Evolutionary conservation across 2,888 invertebrate species (phyloP).

Genomic region (Stenoptilia bipunctidactyla): DNA sequence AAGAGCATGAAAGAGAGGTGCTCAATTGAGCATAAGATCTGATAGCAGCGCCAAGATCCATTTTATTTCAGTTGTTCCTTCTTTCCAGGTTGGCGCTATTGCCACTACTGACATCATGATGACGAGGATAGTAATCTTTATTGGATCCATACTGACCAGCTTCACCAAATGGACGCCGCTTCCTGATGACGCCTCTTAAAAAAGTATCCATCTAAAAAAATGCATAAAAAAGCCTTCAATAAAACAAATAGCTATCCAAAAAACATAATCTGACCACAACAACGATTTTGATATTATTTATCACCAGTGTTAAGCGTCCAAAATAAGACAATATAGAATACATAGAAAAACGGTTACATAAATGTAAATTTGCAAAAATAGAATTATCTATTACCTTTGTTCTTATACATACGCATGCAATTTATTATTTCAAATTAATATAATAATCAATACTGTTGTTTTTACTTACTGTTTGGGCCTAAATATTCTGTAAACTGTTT

Average conservation of each 20-base stretch:
- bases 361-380: constrained; percentile 1
- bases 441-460: background rate
- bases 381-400: constrained; percentile 1
- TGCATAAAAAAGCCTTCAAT: constrained; percentile 1
- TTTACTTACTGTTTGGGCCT: constrained; percentile 2
- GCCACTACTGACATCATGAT: constrained; percentile 5
- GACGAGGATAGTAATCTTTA: constrained; percentile 1
- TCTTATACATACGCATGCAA: constrained; percentile 1
- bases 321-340: constrained; percentile 3
- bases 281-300: constrained; percentile 1
- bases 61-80: constrained; percentile 2
- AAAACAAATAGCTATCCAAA: constrained; percentile 1
- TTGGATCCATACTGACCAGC: constrained; percentile 5
- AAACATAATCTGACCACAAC: constrained; percentile 3
- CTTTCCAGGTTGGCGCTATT: constrained; percentile 4
- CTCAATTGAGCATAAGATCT: constrained; percentile 2
- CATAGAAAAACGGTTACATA: constrained; percentile 3
- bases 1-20: constrained; percentile 1
- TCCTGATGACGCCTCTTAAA: constrained; percentile 3
- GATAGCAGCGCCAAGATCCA: constrained; percentile 1
- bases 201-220: constrained; percentile 4
- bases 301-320: background rate
- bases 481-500: background rate
- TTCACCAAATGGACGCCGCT: constrained; percentile 3
- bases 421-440: constrained; percentile 2